Base-by-base conservation (phyloP, 2,797 vertebrate genomes). In the Hipposideros larvatus region DNA sequence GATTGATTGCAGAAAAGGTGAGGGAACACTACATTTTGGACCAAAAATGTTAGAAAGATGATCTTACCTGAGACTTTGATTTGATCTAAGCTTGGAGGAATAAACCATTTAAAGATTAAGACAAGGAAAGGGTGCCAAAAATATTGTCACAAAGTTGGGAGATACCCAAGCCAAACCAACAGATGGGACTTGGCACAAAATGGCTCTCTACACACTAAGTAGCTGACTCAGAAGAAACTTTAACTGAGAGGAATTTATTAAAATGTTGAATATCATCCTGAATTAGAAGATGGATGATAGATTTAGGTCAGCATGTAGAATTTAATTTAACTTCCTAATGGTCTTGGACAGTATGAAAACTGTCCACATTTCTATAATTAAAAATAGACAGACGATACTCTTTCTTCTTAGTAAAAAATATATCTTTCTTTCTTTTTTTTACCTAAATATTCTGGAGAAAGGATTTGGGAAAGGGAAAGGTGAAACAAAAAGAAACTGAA, bases 261-360 rank as follows among this genome's bases (percentile, higher is more conserved):
- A 96, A 95, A 96, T 90, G 91, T 0, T 98, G 95, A 96, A 88
- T 11, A 97, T 97, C 96, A 94, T 94, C 94, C 74, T 63, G 77
- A 98, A 98, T 94, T 96, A 97, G 95, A 98, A 75, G 95, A 94
- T 91, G 85, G 98, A 97, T 98, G 98, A 98, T 97, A 97, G 97
- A 98, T 88, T 98, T 97, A 97, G 98, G 98, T 97, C 96, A 95
- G 96, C 80, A 98, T 79, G 95, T 94, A 97, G 79, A 98, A 98
- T 98, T 98, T 97, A 98, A 98, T 98, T 97, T 98, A 91, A 97
- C 91, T 97, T 98, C 84, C 88, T 97, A 66, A 98, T 95, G 96
- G 96, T 97, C 91, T 97, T 86, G 79, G 95, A 96, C 48, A 80
- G 63, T 90, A 94, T 95, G 85, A 95, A 97, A 98, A 75, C 90